These are phyloP conservation scores for Tenthredo livida DNA, from an alignment of 2,888 invertebrate genomes.

Conservation along the genomic window DNA sequence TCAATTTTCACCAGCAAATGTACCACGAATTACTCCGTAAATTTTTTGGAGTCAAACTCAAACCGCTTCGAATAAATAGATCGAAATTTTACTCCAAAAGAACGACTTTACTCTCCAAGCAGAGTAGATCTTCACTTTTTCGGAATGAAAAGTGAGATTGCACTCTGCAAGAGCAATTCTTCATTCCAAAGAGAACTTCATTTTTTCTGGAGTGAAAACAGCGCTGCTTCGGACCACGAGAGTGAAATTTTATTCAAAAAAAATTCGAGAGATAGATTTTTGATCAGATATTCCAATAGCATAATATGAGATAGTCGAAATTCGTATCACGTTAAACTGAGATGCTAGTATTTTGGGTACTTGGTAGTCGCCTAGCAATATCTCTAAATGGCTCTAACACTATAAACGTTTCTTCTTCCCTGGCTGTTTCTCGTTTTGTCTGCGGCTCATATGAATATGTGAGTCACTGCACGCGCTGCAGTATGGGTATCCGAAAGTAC, in stretches of 20 bases:
- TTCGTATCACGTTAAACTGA: constrained; percentile 4
- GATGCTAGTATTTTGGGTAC: constrained; percentile 6
- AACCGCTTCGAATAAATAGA: too few species aligned
- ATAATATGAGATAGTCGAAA: not conserved
- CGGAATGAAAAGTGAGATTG: too few species aligned
- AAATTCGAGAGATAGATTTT: not conserved
- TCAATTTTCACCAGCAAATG: not conserved
- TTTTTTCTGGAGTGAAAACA: not conserved
- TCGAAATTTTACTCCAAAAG: too few species aligned
- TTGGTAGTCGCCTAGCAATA: constrained; percentile 12
- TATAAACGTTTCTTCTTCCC: constrained; percentile 5
- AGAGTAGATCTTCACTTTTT: too few species aligned
- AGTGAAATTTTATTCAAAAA: too few species aligned
- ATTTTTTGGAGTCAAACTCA: too few species aligned
- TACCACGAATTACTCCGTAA: too few species aligned
- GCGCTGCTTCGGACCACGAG: too few species aligned
- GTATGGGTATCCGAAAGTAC: constrained; percentile 15
- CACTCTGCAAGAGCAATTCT: too few species aligned
- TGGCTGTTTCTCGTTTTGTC: constrained; percentile 13
- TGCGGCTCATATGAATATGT: constrained; percentile 28
- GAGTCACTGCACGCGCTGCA: constrained; percentile 38
- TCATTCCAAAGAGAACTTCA: too few species aligned
- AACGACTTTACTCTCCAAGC: too few species aligned
- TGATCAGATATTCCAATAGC: not conserved
- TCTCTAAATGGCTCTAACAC: constrained; percentile 20